Evolutionary conservation across 1,140 invertebrate genomes (phyloP).

Genomic region (Drosophila nebulosa): DNA sequence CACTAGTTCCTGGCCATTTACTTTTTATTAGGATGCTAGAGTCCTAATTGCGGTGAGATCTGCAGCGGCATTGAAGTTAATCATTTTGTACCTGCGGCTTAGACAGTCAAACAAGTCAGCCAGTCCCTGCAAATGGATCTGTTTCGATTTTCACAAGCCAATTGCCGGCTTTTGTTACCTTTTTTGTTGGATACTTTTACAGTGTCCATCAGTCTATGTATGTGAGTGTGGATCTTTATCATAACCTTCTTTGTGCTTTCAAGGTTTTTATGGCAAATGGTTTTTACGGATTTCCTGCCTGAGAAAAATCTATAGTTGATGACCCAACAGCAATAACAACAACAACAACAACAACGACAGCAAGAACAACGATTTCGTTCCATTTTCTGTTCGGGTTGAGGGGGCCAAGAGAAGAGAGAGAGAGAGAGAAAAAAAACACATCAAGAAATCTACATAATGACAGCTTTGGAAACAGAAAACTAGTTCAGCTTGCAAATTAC

Average conservation of each 20-base stretch:
- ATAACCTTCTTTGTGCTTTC: slow-evolving; percentile 63
- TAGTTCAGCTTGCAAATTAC: slow-evolving; percentile 75
- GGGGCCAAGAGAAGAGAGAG: background rate
- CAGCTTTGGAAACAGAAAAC: slow-evolving; percentile 41
- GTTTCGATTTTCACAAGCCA: slow-evolving; percentile 65
- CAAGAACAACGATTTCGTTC: slow-evolving; percentile 12
- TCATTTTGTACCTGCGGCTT: slow-evolving; percentile 76
- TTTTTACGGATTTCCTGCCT: slow-evolving; percentile 59
- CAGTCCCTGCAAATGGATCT: slow-evolving; percentile 64
- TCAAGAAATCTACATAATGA: slow-evolving; percentile 71
- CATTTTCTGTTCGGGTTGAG: slow-evolving; percentile 15
- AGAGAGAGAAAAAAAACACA: too few species aligned
- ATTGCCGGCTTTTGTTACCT: slow-evolving; percentile 58
- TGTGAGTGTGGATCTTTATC: slow-evolving; percentile 61
- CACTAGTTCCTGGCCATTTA: slow-evolving; percentile 65
- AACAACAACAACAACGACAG: too few species aligned
- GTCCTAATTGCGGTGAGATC: slow-evolving; percentile 71
- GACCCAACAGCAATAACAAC: slow-evolving; percentile 36
- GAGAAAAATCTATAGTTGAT: slow-evolving; percentile 66
- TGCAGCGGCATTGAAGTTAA: slow-evolving; percentile 59
- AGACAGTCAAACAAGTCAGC: slow-evolving; percentile 67
- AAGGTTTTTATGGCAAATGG: slow-evolving; percentile 39
- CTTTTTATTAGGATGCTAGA: slow-evolving; percentile 65
- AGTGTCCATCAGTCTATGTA: background rate
- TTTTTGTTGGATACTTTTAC: slow-evolving; percentile 46